Conservation (phyloP, 2,113 vertebrate genomes). For the Burhinus bistriatus region DNA sequence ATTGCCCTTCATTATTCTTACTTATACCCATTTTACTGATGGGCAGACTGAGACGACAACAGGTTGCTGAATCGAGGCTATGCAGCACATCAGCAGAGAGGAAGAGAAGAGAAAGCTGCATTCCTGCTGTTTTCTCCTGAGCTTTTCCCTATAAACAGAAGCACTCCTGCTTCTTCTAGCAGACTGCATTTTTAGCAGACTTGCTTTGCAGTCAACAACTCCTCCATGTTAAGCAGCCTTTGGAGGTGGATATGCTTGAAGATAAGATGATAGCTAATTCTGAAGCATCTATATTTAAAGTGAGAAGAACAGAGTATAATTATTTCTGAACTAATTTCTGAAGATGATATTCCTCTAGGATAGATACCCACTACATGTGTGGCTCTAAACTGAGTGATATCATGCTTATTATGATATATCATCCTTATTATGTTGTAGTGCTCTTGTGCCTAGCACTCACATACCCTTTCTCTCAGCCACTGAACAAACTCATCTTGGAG, state of each 20-base stretch:
- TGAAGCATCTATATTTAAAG: not conserved
- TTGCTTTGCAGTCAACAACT: not conserved
- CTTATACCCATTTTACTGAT: not conserved
- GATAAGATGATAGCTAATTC: not conserved
- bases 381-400: not conserved
- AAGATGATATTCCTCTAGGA: not conserved
- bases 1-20: not conserved
- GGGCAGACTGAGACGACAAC: rapidly evolving
- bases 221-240: not conserved
- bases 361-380: not conserved
- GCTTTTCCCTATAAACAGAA: not conserved
- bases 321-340: not conserved
- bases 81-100: rapidly evolving
- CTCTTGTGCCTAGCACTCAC: not conserved
- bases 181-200: not conserved
- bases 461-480: not conserved
- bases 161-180: not conserved
- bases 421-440: not conserved
- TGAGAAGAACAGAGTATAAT: not conserved
- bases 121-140: not conserved
- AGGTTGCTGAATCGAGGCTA: not conserved
- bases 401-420: not conserved
- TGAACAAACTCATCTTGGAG: not conserved
- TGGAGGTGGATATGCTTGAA: not conserved
- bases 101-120: not conserved